A percentile compares a stretch with the other conserved stretches of the same genome.
These are phyloP conservation scores for Oikopleura vanhoeffeni DNA, from an alignment of 23 tunicate genomes.

Conservation along the genomic window DNA sequence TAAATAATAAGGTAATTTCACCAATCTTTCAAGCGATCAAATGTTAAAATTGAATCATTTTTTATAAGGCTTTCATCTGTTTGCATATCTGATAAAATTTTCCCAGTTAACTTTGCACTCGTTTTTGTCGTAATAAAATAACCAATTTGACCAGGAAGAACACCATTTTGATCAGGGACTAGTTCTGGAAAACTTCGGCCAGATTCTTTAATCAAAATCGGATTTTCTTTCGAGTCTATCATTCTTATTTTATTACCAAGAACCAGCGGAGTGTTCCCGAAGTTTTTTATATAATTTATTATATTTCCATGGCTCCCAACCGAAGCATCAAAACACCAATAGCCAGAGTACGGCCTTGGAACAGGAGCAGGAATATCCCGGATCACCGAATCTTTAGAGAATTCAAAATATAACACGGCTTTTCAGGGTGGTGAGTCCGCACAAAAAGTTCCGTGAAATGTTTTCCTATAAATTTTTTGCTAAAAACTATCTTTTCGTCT, in stretches of 20 bases:
- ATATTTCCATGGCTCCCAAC: neutral
- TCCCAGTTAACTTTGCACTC: neutral
- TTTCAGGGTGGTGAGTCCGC: too few species aligned
- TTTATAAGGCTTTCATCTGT: neutral
- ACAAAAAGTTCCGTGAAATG: too few species aligned
- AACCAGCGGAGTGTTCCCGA: neutral
- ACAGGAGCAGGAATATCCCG: too few species aligned
- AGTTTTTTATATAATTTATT: neutral
- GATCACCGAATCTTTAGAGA: too few species aligned
- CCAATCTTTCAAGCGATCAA: neutral
- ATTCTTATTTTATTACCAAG: neutral
- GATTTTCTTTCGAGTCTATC: neutral
- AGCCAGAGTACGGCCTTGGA: too few species aligned
- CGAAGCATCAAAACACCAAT: neutral
- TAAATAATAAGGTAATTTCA: too few species aligned
- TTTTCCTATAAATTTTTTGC: too few species aligned
- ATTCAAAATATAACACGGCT: too few species aligned
- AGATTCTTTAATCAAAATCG: neutral
- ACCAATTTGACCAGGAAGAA: neutral
- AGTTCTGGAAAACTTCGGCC: slow-evolving; percentile 1
- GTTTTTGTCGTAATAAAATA: neutral
- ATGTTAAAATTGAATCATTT: neutral
- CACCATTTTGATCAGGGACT: neutral
- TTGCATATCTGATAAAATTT: neutral
- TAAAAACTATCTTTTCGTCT: too few species aligned